phyloP scores from a whole-genome alignment of 2,888 invertebrate genomes.

The Sphecodes monilicornis region DNA sequence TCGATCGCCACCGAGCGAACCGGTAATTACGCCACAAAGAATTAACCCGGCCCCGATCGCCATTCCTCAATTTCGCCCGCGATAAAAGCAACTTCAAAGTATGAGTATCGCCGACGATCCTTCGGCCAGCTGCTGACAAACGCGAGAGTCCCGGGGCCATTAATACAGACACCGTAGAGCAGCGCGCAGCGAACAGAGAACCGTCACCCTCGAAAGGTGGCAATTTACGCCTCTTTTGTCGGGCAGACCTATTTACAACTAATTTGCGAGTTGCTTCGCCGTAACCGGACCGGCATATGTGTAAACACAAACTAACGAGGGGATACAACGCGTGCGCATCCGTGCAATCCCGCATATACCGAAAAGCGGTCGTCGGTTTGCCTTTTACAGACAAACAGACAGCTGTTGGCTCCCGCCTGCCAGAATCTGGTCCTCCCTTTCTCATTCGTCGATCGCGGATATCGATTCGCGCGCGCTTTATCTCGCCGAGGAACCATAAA shows the following conservation, averaged over 20 bases:
- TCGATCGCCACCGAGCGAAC: background rate
- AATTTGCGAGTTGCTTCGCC: conserved; percentile 41
- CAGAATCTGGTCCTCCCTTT: conserved; percentile 57
- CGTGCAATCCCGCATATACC: conserved; percentile 53
- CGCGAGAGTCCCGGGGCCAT: background rate
- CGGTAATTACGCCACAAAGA: background rate
- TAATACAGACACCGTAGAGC: background rate
- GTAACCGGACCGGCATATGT: conserved; percentile 19
- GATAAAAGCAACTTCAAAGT: background rate
- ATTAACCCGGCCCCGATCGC: background rate
- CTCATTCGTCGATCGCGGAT: conserved; percentile 50
- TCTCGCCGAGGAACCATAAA: conserved; percentile 18
- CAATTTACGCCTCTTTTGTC: conserved; percentile 43
- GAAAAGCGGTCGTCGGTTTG: conserved; percentile 54
- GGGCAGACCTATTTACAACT: conserved; percentile 38
- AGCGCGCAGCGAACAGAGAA: background rate
- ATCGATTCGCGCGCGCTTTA: conserved; percentile 41
- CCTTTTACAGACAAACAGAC: conserved; percentile 60
- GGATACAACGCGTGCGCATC: conserved; percentile 32
- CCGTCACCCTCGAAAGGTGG: background rate
- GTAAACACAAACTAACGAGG: conserved; percentile 44
- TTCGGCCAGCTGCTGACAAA: background rate
- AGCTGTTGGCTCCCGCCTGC: conserved; percentile 45
- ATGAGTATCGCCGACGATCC: background rate
- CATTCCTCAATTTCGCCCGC: background rate